These are phyloP conservation scores for Eupelmus urozonus DNA, from an alignment of 2,888 invertebrate species.

Conservation along the genomic window DNA sequence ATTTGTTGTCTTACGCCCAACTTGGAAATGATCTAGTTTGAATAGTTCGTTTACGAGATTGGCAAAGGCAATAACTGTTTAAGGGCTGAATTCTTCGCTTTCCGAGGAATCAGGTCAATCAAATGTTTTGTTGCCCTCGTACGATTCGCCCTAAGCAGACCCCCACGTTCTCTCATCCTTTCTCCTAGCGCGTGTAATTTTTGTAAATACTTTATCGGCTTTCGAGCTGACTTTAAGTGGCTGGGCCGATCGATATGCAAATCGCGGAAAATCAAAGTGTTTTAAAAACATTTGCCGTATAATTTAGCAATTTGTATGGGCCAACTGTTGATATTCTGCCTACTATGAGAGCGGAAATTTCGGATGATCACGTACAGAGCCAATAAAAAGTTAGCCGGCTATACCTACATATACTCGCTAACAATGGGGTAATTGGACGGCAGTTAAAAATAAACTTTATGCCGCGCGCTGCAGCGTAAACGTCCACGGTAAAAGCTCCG, in stretches of 20 bases:
- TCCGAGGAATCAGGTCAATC: slow-evolving; percentile 14
- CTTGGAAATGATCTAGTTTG: slow-evolving; percentile 38
- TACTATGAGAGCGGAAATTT: slow-evolving; percentile 2
- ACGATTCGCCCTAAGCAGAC: background rate
- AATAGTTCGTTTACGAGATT: slow-evolving; percentile 24
- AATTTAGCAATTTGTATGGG: slow-evolving; percentile 37
- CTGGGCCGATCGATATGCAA: too few relatives aligned
- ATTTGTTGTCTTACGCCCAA: slow-evolving; percentile 43
- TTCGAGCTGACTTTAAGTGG: too few relatives aligned
- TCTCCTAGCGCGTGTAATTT: too few relatives aligned
- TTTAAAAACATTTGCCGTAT: slow-evolving; percentile 19
- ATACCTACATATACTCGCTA: too few relatives aligned
- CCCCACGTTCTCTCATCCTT: background rate
- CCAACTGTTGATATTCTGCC: slow-evolving; percentile 42
- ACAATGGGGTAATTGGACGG: too few relatives aligned
- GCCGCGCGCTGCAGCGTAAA: too few relatives aligned
- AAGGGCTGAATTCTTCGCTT: background rate
- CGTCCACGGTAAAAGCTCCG: too few relatives aligned
- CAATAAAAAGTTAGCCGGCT: background rate
- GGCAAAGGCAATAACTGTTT: slow-evolving; percentile 15
- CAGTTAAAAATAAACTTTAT: too few relatives aligned
- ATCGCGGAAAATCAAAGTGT: background rate
- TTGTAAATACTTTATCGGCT: too few relatives aligned
- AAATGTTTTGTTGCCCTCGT: background rate
- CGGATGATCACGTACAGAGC: background rate